Evolutionary conservation across 2,797 vertebrate genomes (phyloP).

Genomic region (Anabacerthia variegaticeps): DNA sequence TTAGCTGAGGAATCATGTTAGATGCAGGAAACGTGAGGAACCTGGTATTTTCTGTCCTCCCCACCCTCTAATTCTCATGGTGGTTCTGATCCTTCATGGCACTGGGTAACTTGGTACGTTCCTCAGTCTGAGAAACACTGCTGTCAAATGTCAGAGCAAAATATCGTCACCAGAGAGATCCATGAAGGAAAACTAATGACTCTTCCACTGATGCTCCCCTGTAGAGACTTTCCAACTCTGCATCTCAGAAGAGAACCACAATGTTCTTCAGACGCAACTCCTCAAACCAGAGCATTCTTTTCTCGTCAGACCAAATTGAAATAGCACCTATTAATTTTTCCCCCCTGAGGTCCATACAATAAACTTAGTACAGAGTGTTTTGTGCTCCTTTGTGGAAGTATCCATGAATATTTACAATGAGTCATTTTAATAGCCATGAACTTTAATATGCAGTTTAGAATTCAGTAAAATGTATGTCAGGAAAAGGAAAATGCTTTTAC

Average conservation of each 20-base stretch:
- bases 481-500: conserved; percentile 53
- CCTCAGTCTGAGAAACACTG: background rate
- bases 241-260: background rate
- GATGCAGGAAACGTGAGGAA: background rate
- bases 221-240: background rate
- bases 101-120: background rate
- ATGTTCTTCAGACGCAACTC: background rate
- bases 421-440: conserved; percentile 48
- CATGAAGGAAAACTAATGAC: background rate
- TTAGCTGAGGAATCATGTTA: background rate
- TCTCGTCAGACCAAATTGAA: background rate
- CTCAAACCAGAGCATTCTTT: background rate
- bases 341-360: background rate
- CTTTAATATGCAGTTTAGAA: conserved; percentile 33
- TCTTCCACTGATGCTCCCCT: background rate
- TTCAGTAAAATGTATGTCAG: conserved; percentile 27
- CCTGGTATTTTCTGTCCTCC: background rate
- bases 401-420: conserved; percentile 10
- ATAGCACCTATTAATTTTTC: background rate
- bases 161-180: background rate
- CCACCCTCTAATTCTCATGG: background rate
- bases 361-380: background rate
- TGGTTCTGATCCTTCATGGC: background rate
- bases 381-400: conserved; percentile 23
- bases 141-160: background rate